Percentiles rank a stretch among this genome's conserved stretches.
Evolutionary conservation across 2,797 vertebrate genomes (phyloP).

Genomic region (Euphonia xanthogaster): DNA sequence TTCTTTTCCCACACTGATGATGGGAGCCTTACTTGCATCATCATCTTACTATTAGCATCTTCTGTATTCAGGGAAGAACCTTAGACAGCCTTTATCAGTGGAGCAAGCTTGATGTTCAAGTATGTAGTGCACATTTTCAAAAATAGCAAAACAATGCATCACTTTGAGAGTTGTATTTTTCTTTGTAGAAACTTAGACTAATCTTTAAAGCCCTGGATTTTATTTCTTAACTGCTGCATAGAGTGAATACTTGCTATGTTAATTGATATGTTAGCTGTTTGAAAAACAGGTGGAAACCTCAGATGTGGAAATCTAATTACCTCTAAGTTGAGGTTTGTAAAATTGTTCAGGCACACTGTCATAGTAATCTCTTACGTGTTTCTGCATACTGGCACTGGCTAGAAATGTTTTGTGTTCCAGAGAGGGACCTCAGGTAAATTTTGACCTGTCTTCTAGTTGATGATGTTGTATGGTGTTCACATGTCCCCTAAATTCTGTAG

Average conservation of each 20-base stretch:
- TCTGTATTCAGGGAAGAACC: not conserved
- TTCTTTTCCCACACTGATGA: not conserved
- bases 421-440: not conserved
- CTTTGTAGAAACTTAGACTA: not conserved
- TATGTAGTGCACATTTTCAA: not conserved
- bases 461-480: not conserved
- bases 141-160: not conserved
- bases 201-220: not conserved
- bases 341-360: not conserved
- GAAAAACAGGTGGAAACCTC: not conserved
- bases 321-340: not conserved
- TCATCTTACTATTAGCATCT: not conserved
- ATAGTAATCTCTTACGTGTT: not conserved
- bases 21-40: not conserved
- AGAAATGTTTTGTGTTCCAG: not conserved
- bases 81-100: not conserved
- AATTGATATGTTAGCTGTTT: not conserved
- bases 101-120: not conserved
- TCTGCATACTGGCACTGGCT: not conserved
- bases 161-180: not conserved
- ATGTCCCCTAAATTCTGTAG: not conserved
- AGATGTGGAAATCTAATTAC: not conserved
- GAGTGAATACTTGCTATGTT: not conserved
- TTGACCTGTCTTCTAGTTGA: not conserved
- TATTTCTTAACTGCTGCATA: not conserved